These are phyloP conservation scores for Acrobeloides nanus DNA, from an alignment of 2,888 invertebrate species.

Conservation along the genomic window DNA sequence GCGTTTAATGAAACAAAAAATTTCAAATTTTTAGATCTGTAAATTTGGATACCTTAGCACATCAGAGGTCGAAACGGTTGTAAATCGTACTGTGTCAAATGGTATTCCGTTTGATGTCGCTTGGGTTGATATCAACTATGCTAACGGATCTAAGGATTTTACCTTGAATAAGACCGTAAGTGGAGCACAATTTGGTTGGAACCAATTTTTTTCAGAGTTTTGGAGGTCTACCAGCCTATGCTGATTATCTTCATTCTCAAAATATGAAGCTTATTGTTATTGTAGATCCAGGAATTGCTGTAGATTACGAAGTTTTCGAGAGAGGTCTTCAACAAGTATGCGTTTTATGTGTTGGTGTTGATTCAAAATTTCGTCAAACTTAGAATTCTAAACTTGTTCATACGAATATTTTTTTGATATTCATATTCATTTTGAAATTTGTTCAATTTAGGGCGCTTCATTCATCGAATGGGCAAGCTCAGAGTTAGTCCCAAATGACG, in stretches of 20 bases:
- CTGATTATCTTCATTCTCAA: conserved; percentile 26
- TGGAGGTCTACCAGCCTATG: conserved; percentile 29
- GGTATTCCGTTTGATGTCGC: conserved; percentile 62
- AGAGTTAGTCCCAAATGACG: conserved; percentile 31
- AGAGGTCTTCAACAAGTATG: conserved; percentile 26
- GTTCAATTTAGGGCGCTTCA: conserved; percentile 31
- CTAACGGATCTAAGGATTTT: conserved; percentile 71
- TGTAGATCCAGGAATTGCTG: conserved; percentile 43
- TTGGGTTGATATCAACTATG: conserved; percentile 79
- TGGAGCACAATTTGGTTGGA: neutral
- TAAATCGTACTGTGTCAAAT: too few relatives aligned
- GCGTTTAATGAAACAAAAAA: too few relatives aligned
- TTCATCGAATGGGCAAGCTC: conserved; percentile 44
- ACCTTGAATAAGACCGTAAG: conserved; percentile 56
- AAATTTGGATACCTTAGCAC: too few relatives aligned
- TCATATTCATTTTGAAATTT: too few relatives aligned
- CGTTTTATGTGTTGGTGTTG: too few relatives aligned
- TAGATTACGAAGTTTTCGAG: conserved; percentile 30
- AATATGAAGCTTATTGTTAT: conserved; percentile 40
- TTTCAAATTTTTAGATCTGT: too few relatives aligned
- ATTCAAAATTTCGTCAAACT: too few relatives aligned
- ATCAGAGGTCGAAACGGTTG: too few relatives aligned
- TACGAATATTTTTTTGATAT: too few relatives aligned
- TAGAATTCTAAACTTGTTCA: too few relatives aligned
- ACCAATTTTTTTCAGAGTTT: conserved; percentile 22